These are phyloP conservation scores for Actenoides lindsayi DNA, from an alignment of 2,113 vertebrate species.

Conservation along the genomic window DNA sequence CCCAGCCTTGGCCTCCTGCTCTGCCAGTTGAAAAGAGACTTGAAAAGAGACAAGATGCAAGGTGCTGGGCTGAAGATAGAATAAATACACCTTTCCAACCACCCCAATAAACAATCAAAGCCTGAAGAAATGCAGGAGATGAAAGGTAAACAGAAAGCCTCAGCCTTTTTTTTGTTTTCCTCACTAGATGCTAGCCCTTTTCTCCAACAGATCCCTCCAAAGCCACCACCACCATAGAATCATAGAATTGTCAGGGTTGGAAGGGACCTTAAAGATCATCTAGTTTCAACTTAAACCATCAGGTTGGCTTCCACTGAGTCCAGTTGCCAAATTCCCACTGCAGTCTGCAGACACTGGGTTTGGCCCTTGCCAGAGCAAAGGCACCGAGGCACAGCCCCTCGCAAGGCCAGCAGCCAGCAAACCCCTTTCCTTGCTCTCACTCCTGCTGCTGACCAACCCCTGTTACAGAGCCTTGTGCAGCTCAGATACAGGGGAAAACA, in stretches of 20 bases:
- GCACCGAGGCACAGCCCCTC: background rate
- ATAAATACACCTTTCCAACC: background rate
- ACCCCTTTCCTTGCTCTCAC: background rate
- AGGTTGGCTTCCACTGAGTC: background rate
- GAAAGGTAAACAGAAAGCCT: background rate
- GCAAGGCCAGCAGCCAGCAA: background rate
- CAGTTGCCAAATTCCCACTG: background rate
- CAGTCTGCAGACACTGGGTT: background rate
- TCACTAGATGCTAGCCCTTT: background rate
- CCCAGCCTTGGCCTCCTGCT: background rate
- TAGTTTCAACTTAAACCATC: background rate
- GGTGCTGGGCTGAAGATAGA: background rate
- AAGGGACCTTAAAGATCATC: too few relatives aligned
- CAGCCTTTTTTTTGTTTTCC: background rate
- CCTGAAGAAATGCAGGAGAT: background rate
- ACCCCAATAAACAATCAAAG: background rate
- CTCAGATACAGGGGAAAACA: background rate
- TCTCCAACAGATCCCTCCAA: background rate
- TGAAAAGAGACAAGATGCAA: background rate
- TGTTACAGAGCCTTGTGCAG: accelerated
- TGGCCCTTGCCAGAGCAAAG: background rate
- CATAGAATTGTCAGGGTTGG: too few relatives aligned
- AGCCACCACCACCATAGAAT: background rate
- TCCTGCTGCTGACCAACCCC: background rate
- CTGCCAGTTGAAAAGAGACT: background rate